Conservation (phyloP, 2,113 vertebrate species). For the Onychorhynchus coronatus region DNA sequence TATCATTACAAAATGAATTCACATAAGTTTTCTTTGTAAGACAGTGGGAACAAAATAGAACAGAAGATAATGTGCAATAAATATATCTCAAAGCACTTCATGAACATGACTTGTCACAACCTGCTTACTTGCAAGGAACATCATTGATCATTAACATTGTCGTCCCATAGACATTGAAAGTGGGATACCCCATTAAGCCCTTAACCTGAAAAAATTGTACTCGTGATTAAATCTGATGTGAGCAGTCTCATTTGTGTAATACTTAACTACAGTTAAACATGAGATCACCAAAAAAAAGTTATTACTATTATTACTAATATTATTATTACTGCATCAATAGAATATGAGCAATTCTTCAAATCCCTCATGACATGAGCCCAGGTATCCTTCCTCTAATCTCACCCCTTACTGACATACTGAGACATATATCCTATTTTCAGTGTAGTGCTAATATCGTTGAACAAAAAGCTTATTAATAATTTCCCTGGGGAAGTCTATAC, state of each 20-base stretch:
- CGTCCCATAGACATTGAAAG: background rate
- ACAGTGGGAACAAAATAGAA: background rate
- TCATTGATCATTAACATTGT: background rate
- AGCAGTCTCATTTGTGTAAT: background rate
- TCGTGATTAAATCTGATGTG: background rate
- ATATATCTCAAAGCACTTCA: background rate
- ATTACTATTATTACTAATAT: too few relatives aligned
- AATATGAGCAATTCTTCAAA: background rate
- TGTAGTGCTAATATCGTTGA: background rate
- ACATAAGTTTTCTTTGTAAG: background rate
- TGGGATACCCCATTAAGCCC: background rate
- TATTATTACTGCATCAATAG: background rate
- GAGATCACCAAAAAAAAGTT: background rate
- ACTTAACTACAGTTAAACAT: background rate
- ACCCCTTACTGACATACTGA: background rate
- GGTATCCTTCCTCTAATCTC: background rate
- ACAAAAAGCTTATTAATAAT: background rate
- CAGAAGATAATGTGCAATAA: background rate
- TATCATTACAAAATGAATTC: background rate
- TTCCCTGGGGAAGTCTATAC: background rate
- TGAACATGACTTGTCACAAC: background rate
- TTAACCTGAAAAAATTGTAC: background rate
- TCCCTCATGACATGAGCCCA: background rate
- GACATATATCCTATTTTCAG: background rate
- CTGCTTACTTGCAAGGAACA: background rate